Evolutionary conservation across 2,888 invertebrate species (phyloP).

Genomic region (Tetramorium bicarinatum): DNA sequence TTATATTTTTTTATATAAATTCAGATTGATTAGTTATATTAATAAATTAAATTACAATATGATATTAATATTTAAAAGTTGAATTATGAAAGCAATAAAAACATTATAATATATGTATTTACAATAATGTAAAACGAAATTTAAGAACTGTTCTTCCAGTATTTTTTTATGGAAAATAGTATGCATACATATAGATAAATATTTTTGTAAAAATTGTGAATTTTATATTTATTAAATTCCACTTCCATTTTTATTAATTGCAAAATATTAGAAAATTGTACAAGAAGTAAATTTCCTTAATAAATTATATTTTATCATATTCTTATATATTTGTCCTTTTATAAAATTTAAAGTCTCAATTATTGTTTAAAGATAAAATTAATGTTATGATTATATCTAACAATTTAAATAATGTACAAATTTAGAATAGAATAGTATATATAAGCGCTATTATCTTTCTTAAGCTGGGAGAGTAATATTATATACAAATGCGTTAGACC

Average conservation of each 20-base stretch:
- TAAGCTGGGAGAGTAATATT: background rate
- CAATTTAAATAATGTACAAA: slow-evolving; percentile 7
- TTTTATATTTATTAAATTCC: slow-evolving; percentile 1
- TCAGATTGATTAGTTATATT: background rate
- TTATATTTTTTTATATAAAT: slow-evolving; percentile 19
- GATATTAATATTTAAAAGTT: background rate
- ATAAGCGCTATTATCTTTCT: background rate
- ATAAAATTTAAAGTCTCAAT: background rate
- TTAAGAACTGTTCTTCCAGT: slow-evolving; percentile 11
- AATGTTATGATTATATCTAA: background rate
- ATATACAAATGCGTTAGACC: slow-evolving; percentile 1
- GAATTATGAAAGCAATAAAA: background rate
- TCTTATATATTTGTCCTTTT: background rate
- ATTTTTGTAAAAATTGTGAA: background rate
- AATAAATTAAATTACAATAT: background rate
- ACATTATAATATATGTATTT: too few relatives aligned
- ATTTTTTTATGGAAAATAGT: background rate
- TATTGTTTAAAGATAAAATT: background rate
- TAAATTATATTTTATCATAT: background rate
- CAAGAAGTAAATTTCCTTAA: background rate
- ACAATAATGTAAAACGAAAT: slow-evolving; percentile 10
- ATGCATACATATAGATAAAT: background rate
- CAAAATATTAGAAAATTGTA: background rate
- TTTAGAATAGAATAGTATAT: slow-evolving; percentile 5
- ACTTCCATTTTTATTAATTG: background rate